Percentiles rank a stretch among this genome's conserved stretches.
These are phyloP conservation scores for Saguinus midas DNA, from an alignment of 2,113 vertebrate species.

Conservation along the genomic window DNA sequence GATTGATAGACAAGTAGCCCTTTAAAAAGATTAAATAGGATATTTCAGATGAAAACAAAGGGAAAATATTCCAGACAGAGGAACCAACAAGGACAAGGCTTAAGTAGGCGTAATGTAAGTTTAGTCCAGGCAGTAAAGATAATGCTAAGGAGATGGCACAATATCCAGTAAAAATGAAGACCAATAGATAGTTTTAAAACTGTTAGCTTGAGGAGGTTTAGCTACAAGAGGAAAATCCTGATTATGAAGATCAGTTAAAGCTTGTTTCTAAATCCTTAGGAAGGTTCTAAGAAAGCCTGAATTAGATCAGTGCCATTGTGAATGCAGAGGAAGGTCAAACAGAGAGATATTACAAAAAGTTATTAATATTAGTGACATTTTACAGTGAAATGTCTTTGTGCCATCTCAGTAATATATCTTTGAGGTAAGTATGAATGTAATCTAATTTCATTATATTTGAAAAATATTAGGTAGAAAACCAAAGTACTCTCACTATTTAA, in stretches of 20 bases:
- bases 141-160: neutral
- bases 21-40: conserved; percentile 33
- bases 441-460: neutral
- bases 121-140: neutral
- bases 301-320: neutral
- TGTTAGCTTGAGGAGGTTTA: neutral
- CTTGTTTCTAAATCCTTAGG: neutral
- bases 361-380: neutral
- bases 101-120: neutral
- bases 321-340: neutral
- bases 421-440: neutral
- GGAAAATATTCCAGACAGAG: neutral
- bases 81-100: neutral
- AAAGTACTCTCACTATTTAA: neutral
- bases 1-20: neutral
- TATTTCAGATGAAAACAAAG: conserved; percentile 19
- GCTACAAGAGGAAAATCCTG: neutral
- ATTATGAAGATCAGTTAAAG: neutral
- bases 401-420: neutral
- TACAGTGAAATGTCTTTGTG: neutral
- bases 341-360: neutral
- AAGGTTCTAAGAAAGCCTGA: neutral
- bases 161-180: neutral
- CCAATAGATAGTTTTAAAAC: neutral
- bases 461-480: conserved; percentile 22